These are phyloP conservation scores for Halcyon senegalensis DNA, from an alignment of 2,113 vertebrate species.

Conservation along the genomic window DNA sequence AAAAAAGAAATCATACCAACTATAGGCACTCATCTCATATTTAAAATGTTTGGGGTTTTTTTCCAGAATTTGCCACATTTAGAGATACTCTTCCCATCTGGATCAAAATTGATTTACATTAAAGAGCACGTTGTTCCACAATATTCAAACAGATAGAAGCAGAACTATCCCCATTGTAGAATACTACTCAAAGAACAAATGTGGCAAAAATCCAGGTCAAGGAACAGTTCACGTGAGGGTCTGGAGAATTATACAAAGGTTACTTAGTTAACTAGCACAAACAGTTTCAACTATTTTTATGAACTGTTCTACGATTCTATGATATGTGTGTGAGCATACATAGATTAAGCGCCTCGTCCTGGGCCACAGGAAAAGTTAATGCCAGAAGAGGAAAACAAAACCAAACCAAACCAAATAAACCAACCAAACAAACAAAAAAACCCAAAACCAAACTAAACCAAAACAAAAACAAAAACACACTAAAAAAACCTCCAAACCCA, in stretches of 20 bases:
- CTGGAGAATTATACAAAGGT: not conserved
- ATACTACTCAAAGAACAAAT: not conserved
- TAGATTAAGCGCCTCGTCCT: not conserved
- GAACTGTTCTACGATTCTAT: too few relatives aligned
- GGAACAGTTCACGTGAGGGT: not conserved
- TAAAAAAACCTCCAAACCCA: too few relatives aligned
- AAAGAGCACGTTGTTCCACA: not conserved
- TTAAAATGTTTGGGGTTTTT: not conserved
- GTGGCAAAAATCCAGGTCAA: not conserved
- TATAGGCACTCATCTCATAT: conserved; percentile 41
- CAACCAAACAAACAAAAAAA: too few relatives aligned
- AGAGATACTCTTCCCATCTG: not conserved
- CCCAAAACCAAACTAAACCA: too few relatives aligned
- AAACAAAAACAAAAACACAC: too few relatives aligned
- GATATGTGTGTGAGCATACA: not conserved
- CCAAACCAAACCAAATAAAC: too few relatives aligned
- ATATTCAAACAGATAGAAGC: not conserved
- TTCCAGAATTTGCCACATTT: not conserved
- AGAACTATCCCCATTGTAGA: not conserved
- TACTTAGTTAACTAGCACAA: not conserved
- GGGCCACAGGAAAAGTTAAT: not conserved
- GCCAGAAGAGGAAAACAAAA: not conserved
- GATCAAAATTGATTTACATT: conserved; percentile 19
- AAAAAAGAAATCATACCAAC: conserved; percentile 68
- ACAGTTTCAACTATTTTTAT: not conserved